Evolutionary conservation across 2,113 vertebrate species (phyloP).

Genomic region (Uria lomvia): DNA sequence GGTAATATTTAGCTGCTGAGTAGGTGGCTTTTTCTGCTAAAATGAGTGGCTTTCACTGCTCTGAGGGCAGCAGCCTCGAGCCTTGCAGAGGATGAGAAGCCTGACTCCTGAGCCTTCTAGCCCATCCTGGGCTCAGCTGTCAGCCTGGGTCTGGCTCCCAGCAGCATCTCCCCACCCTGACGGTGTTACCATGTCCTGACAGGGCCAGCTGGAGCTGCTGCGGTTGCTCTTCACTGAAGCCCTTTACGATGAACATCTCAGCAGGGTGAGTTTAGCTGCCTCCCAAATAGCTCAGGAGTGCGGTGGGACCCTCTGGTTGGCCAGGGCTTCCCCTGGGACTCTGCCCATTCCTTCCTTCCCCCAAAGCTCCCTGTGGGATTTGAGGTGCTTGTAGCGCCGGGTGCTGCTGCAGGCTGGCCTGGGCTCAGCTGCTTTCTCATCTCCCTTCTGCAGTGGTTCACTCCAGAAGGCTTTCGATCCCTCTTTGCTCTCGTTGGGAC

Average conservation of each 20-base stretch:
- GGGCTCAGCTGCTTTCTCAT: not conserved
- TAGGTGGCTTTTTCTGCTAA: not conserved
- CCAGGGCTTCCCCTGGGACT: not conserved
- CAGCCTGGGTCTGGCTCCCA: not conserved
- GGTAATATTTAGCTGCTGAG: not conserved
- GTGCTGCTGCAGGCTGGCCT: not conserved
- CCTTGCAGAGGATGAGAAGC: not conserved
- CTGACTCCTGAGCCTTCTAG: not conserved
- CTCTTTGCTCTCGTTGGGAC: conserved; percentile 95
- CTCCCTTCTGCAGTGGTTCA: conserved; percentile 87
- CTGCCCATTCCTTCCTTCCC: not conserved
- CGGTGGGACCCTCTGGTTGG: not conserved
- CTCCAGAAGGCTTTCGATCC: conserved; percentile 91
- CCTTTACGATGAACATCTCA: conserved; percentile 86
- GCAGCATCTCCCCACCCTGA: not conserved
- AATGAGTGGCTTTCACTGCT: not conserved
- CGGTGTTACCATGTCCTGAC: not conserved
- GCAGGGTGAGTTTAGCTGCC: conserved; percentile 78
- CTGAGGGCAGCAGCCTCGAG: not conserved
- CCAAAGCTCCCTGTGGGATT: not conserved
- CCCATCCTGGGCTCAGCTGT: fast-evolving
- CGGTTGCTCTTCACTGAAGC: conserved; percentile 84
- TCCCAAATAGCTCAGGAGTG: fast-evolving
- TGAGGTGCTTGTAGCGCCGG: not conserved
- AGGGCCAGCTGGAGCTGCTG: conserved; percentile 91